Conservation (phyloP, 2,797 vertebrate genomes). For the Chromobotia macracanthus region DNA sequence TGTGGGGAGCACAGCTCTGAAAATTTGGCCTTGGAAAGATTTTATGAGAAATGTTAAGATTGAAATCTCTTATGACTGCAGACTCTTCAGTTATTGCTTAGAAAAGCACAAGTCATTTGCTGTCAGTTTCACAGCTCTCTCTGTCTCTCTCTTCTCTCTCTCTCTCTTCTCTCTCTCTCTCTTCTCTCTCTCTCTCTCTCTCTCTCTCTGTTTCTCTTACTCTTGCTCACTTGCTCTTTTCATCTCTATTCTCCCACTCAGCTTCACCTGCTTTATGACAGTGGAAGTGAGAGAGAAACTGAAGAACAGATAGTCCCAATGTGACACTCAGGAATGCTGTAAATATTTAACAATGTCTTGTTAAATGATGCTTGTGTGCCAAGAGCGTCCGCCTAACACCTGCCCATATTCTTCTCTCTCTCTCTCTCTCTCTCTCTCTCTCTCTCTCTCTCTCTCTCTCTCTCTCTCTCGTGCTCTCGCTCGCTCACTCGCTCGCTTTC, state of each 20-base stretch:
- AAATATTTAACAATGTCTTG: conserved; percentile 64
- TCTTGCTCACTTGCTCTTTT: too few relatives aligned
- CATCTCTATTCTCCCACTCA: too few relatives aligned
- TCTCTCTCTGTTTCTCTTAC: too few relatives aligned
- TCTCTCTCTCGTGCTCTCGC: too few relatives aligned
- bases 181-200: neutral
- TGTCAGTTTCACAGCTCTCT: too few relatives aligned
- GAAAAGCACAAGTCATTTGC: too few relatives aligned
- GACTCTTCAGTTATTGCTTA: too few relatives aligned
- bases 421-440: too few relatives aligned
- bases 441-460: neutral
- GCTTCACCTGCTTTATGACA: conserved; percentile 1
- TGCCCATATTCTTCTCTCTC: conserved; percentile 16
- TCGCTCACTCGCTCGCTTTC: too few relatives aligned
- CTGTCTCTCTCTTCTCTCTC: too few relatives aligned
- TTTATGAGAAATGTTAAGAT: neutral
- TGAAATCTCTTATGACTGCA: neutral
- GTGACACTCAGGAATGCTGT: conserved; percentile 57
- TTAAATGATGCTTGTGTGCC: conserved; percentile 46
- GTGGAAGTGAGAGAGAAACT: neutral
- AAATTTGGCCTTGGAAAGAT: neutral
- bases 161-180: too few relatives aligned
- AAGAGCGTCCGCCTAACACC: conserved; percentile 50
- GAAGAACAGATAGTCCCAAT: conserved; percentile 37
- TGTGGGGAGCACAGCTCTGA: neutral